Percentiles rank a stretch among this genome's conserved stretches.
phyloP scores from a whole-genome alignment of 1,140 invertebrate genomes.

The Varroa destructor region DNA sequence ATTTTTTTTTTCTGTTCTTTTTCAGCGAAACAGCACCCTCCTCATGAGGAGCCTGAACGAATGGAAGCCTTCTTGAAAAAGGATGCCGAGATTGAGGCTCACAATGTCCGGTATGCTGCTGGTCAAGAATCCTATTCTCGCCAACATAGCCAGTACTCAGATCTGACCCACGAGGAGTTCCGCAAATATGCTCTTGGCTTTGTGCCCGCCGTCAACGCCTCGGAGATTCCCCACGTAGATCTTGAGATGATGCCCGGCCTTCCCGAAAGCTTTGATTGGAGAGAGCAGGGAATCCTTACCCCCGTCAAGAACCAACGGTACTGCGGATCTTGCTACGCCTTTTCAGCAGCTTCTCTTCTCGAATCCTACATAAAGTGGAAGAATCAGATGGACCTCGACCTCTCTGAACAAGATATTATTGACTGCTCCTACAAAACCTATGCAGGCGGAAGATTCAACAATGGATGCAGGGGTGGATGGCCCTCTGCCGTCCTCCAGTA shows the following conservation, averaged over 20 bases:
- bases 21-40: neutral
- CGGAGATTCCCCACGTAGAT: conserved; percentile 11
- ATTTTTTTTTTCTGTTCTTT: neutral
- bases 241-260: conserved; percentile 28
- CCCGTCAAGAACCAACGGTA: conserved; percentile 42
- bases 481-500: conserved; percentile 19
- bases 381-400: conserved; percentile 40
- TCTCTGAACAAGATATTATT: conserved; percentile 37
- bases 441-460: neutral
- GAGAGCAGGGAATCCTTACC: conserved; percentile 43
- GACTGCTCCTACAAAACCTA: conserved; percentile 30
- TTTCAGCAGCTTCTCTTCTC: conserved; percentile 43
- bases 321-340: conserved; percentile 40
- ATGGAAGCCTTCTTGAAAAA: neutral
- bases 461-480: conserved; percentile 21
- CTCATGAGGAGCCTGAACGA: conserved; percentile 7
- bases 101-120: conserved; percentile 7
- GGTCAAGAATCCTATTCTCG: conserved; percentile 1
- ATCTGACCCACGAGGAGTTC: conserved; percentile 27
- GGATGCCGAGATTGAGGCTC: conserved; percentile 23
- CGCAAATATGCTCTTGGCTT: conserved; percentile 3
- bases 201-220: conserved; percentile 21
- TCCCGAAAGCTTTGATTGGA: conserved; percentile 42
- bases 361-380: conserved; percentile 45
- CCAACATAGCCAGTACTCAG: conserved; percentile 7